Conservation (phyloP, 53 echinoderm and acorn worm genomes). For the Mesocentrotus franciscanus region DNA sequence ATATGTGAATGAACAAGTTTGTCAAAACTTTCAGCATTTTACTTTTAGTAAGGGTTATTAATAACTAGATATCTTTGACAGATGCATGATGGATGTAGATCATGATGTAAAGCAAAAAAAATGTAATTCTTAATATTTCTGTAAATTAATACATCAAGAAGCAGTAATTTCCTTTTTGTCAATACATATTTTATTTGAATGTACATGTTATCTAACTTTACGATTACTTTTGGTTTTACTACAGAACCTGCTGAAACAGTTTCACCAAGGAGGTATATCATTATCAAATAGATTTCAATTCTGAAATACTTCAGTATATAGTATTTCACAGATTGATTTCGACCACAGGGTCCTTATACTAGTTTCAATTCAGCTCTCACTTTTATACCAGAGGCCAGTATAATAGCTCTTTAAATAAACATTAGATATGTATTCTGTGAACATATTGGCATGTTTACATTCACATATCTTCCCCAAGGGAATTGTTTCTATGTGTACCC, state of each 20-base stretch:
- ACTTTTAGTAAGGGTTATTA: too few species aligned
- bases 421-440: not conserved
- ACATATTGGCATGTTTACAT: not conserved
- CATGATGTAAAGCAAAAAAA: not conserved
- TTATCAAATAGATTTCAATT: conserved; percentile 23
- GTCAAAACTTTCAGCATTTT: too few species aligned
- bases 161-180: not conserved
- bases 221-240: conserved; percentile 51
- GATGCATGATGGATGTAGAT: too few species aligned
- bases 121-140: not conserved
- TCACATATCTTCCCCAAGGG: not conserved
- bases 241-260: conserved; percentile 38
- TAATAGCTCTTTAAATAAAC: not conserved
- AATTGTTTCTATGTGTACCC: not conserved
- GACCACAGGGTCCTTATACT: not conserved
- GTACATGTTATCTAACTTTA: conserved; percentile 2
- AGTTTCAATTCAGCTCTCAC: not conserved
- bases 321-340: conserved; percentile 13
- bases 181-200: not conserved
- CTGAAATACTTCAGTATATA: conserved; percentile 8
- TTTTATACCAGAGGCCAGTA: not conserved
- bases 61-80: too few species aligned
- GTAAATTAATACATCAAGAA: not conserved
- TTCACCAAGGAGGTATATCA: conserved; percentile 62
- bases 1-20: too few species aligned